These are phyloP conservation scores for Tangachromis dhanisi DNA, from an alignment of 2,113 vertebrate genomes.

Conservation along the genomic window DNA sequence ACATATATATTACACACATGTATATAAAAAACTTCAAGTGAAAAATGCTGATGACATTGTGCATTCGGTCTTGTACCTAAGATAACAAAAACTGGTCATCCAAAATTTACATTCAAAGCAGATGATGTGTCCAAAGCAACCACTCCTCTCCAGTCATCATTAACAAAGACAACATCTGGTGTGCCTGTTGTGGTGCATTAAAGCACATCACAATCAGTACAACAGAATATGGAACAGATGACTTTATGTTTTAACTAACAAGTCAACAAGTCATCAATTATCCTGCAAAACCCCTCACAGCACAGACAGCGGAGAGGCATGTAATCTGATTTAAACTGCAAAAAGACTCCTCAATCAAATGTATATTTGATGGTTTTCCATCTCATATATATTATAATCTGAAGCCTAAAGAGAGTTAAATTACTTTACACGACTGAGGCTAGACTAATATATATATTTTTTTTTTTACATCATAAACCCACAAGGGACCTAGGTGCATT, in stretches of 20 bases:
- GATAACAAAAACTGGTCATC: not conserved
- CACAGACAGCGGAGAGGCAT: not conserved
- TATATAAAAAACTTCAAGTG: not conserved
- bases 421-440: not conserved
- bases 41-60: not conserved
- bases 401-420: not conserved
- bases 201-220: not conserved
- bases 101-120: not conserved
- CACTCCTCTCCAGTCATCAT: not conserved
- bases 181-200: not conserved
- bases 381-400: not conserved
- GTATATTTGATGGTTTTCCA: not conserved
- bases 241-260: not conserved
- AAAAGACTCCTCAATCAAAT: not conserved
- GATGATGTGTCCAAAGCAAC: not conserved
- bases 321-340: not conserved
- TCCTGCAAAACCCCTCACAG: not conserved
- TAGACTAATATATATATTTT: not conserved
- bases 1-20: not conserved
- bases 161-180: not conserved
- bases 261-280: not conserved
- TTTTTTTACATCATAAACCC: not conserved
- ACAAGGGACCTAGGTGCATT: not conserved
- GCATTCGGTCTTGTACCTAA: not conserved
- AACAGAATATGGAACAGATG: not conserved